Evolutionary conservation across 2,113 vertebrate species (phyloP), one percentile per base, ranked within the genome.

Genomic region (Tor tambroides): DNA sequence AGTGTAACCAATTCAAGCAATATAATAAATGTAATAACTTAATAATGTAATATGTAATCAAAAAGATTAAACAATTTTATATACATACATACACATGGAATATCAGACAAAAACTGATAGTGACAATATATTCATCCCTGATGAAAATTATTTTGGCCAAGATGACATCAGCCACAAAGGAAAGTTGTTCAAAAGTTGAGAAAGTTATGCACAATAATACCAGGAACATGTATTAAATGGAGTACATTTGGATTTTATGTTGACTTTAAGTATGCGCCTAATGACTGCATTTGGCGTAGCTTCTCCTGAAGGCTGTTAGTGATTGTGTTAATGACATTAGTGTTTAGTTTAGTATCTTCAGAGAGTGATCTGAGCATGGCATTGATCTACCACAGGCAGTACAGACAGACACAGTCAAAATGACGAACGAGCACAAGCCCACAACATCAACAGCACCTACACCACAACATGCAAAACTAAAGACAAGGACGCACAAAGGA

Each of bases 401-500:
- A 87, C 87, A 81, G 75, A 87, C 67, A 80, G 6, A 83, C 87
- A 87, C 56, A 81, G 56, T 87, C 85, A 87, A 81, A 89, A 72
- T 51, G 6, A 91, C 83, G 84, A 79, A 88, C 79, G 76, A 76
- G 84, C 76, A 90, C 81, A 88, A 84, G 84, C 89, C 87, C 80
- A 90, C 85, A 41, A 90, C 87, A 90, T 81, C 14, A 65, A 91
- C 87, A 86, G 56, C 88, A 79, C 71, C 80, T 61, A 91, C 85
- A 80, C 75, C 72, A 59, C 80, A 28, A 92, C 91, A 86, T 92
- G 93, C 91, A 90, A 83, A 92, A 92, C 65, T n/a, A 32, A 87
- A 85, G 54, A 90, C 41, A 80, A 21, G 49, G 82, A 59, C 26
- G 35, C 49, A 91, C 89, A 86, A 32, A 85, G 91, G 92, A 82